Evolutionary conservation across 2,888 invertebrate genomes (phyloP).

Genomic region (Dynastes tityus): DNA sequence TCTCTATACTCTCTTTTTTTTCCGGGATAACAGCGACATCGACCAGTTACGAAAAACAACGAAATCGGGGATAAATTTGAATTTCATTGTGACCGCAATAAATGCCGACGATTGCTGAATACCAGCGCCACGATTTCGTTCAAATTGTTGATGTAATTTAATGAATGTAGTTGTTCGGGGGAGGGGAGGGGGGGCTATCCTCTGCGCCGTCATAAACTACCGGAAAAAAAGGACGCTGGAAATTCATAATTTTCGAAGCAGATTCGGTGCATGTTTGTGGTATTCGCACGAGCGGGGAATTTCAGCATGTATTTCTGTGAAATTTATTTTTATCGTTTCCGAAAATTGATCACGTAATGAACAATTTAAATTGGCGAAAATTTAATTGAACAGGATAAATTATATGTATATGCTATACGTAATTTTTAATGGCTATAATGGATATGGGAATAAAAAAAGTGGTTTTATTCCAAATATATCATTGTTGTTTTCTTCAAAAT

Average conservation of each 20-base stretch:
- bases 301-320: too few relatives aligned
- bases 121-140: background rate
- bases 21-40: background rate
- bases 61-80: constrained; percentile 13
- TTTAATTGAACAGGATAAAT: too few relatives aligned
- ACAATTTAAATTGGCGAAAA: too few relatives aligned
- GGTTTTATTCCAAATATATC: too few relatives aligned
- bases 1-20: background rate
- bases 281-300: too few relatives aligned
- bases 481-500: too few relatives aligned
- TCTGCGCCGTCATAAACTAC: background rate
- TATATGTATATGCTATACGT: too few relatives aligned
- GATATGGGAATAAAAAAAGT: too few relatives aligned
- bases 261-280: background rate
- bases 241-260: constrained; percentile 17
- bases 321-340: too few relatives aligned
- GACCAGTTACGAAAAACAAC: background rate
- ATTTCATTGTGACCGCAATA: constrained; percentile 3
- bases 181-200: background rate
- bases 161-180: background rate
- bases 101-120: background rate
- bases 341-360: too few relatives aligned
- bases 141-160: constrained; percentile 7
- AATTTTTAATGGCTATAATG: too few relatives aligned
- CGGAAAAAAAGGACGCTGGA: background rate